Evolutionary conservation across 30 jellyfish, hydroid and myxozoan genomes (phyloP).

Genomic region (Pseudorhiza aurosa): DNA sequence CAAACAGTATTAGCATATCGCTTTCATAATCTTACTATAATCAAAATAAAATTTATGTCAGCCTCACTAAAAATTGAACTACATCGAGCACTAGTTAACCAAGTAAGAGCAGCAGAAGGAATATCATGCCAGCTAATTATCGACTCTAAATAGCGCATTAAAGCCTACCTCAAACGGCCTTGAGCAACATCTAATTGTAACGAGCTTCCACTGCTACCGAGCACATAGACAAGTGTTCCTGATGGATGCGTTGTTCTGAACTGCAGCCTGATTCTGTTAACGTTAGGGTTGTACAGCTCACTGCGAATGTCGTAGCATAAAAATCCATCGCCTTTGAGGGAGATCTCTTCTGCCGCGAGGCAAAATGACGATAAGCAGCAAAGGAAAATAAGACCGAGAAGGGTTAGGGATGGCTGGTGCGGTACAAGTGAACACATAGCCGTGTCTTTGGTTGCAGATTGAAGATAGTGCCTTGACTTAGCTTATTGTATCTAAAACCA

Average conservation of each 20-base stretch:
- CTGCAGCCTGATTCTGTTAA: conserved; percentile 37
- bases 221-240: conserved; percentile 36
- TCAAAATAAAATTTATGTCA: too few species aligned
- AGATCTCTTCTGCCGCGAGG: conserved; percentile 19
- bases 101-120: too few species aligned
- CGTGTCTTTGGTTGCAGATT: conserved; percentile 19
- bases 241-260: conserved; percentile 74
- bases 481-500: not conserved
- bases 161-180: conserved; percentile 64
- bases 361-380: not conserved
- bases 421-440: not conserved
- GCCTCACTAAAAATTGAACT: too few species aligned
- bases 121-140: too few species aligned
- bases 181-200: conserved; percentile 51
- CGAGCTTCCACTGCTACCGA: conserved; percentile 49
- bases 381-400: not conserved
- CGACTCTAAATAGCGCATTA: too few species aligned
- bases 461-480: not conserved
- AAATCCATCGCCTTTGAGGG: conserved; percentile 59
- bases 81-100: too few species aligned
- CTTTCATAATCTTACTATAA: too few species aligned
- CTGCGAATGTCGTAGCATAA: conserved; percentile 50
- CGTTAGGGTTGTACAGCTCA: conserved; percentile 67
- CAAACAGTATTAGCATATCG: too few species aligned
- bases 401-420: not conserved